Base-by-base conservation (phyloP, 2,113 vertebrate genomes). In the Polypterus bichir region DNA sequence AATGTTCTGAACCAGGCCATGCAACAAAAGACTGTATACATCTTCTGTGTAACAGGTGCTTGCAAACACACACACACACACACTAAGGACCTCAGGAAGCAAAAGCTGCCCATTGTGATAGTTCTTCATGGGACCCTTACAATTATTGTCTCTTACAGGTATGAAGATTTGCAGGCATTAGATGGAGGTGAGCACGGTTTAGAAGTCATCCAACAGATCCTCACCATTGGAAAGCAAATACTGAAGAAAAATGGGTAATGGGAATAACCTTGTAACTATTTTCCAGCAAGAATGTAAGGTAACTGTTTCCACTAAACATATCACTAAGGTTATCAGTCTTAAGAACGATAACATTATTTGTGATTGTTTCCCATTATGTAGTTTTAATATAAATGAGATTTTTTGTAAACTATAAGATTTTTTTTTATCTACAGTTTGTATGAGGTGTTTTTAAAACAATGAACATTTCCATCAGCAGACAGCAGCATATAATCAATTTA, bases 131-230 rank as follows among this genome's bases (percentile, higher is more conserved):
- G 27, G 27, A 27, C 27, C 27, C 27, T 27, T 27, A 27, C 27
- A 27, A 27, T 59, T 4, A 64, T 54, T 69, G 58, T 47, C 51
- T 5, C 4, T 11, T 66, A 4, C 67, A 98, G 97, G 68, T 97
- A 91, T 71, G 97, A 99, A 70, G 90, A 97, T 62, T 84, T 70
- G 2, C 70, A 58, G 45, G 93, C 93, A 5, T 74, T 99, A 68
- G 91, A 99, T 4, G 95, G 95, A 54, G 97, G 97, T 45, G 49
- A 73, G 45, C 86, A 97, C 51, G 93, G 95, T 49, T 81, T 97
- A 75, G 77, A 71, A 48, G 68, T 97, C 54, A 93, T 98, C 65
- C 79, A 67, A 69, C 74, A 75, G 44, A 86, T 98, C 76, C 73
- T 99, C 71, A 47, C 70, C 61, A 67, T 94, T 67, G 89, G 91